These are phyloP conservation scores for Hymenopus coronatus DNA, from an alignment of 2,888 invertebrate genomes.

Conservation along the genomic window DNA sequence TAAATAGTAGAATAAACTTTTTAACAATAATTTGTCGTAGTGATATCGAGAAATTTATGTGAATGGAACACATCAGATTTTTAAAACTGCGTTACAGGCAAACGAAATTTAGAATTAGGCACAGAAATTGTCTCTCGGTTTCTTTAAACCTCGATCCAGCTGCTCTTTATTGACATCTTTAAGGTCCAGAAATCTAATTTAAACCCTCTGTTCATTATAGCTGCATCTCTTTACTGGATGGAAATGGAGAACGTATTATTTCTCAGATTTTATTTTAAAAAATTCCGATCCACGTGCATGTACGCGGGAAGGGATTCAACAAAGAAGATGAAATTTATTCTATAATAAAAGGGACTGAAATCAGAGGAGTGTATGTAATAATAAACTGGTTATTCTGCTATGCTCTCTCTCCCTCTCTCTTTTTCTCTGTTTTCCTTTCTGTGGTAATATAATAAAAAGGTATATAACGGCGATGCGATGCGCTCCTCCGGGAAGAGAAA, in stretches of 20 bases:
- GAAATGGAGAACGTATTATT: background rate
- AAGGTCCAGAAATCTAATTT: background rate
- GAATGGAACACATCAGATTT: too few relatives aligned
- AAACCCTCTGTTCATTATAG: background rate
- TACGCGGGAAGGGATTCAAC: background rate
- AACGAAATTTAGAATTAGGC: too few relatives aligned
- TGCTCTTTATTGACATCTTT: background rate
- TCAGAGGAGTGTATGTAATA: background rate
- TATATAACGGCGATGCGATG: background rate
- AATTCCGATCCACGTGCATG: background rate
- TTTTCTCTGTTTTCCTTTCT: slow-evolving; percentile 13
- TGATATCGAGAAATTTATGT: too few relatives aligned
- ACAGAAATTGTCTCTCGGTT: too few relatives aligned
- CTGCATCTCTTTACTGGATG: background rate
- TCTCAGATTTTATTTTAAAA: background rate
- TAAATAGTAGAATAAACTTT: too few relatives aligned
- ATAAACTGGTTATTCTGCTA: background rate
- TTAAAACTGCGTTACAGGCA: too few relatives aligned
- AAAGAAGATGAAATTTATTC: background rate
- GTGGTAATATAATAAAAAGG: slow-evolving; percentile 21
- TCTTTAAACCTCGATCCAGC: too few relatives aligned
- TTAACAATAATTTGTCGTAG: too few relatives aligned
- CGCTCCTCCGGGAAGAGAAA: background rate
- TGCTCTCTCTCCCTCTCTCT: background rate
- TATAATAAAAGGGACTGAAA: background rate